A percentile compares a stretch with the other conserved stretches of the same genome.
Conservation (phyloP, 2,113 vertebrate genomes). For the Sphaerodactylus townsendi region DNA sequence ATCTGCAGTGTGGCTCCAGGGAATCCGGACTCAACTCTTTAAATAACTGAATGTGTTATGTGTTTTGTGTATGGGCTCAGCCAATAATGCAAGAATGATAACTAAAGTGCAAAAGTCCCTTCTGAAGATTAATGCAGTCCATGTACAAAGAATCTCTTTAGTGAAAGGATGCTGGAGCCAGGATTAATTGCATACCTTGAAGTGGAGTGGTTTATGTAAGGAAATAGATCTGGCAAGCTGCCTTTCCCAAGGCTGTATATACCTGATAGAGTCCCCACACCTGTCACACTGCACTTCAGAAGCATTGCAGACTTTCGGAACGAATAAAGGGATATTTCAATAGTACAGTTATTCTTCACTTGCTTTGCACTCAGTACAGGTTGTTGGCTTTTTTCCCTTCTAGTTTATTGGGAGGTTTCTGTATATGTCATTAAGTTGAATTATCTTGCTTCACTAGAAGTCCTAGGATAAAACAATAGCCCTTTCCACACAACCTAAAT, state of each 20-base stretch:
- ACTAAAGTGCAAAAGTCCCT: slow-evolving; percentile 62
- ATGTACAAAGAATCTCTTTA: slow-evolving; percentile 65
- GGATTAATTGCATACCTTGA: slow-evolving; percentile 73
- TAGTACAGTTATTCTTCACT: slow-evolving; percentile 10
- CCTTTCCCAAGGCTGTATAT: slow-evolving; percentile 54
- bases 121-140: slow-evolving; percentile 65
- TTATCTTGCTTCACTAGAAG: neutral
- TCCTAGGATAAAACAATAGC: neutral
- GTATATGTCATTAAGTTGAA: neutral
- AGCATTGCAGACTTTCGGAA: slow-evolving; percentile 59
- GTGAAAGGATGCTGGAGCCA: slow-evolving; percentile 60
- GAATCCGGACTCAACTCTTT: no score
- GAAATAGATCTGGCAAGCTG: slow-evolving; percentile 63
- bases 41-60: neutral
- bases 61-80: neutral
- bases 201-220: slow-evolving; percentile 73
- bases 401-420: neutral
- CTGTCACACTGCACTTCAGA: slow-evolving; percentile 57
- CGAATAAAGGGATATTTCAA: slow-evolving; percentile 52
- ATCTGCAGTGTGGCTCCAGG: no score
- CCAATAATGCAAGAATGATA: slow-evolving; percentile 27
- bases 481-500: no score
- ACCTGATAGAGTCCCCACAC: slow-evolving; percentile 60
- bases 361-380: rapidly evolving
- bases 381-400: neutral